Percentiles rank a stretch among this genome's conserved stretches.
Evolutionary conservation across 2,888 invertebrate species (phyloP).

Genomic region (Pherbina coryleti): DNA sequence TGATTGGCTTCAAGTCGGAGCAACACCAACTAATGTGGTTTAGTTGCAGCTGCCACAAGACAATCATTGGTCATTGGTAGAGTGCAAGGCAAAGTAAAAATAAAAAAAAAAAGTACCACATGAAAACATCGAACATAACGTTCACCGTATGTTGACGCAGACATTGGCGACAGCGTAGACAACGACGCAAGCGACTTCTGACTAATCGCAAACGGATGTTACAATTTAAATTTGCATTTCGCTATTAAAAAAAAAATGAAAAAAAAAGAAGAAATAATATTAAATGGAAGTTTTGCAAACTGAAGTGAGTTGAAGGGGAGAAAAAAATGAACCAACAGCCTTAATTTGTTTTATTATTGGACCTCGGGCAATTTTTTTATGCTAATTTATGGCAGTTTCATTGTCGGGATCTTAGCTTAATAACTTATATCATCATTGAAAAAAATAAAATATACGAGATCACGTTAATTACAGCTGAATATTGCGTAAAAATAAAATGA

Average conservation of each 20-base stretch:
- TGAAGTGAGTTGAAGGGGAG: not conserved
- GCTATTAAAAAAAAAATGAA: slow-evolving; percentile 43
- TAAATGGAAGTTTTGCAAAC: not conserved
- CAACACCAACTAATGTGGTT: not conserved
- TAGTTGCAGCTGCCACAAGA: slow-evolving; percentile 18
- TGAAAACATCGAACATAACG: slow-evolving; percentile 14
- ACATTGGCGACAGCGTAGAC: slow-evolving; percentile 39
- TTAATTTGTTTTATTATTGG: not conserved
- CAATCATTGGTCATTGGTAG: not conserved
- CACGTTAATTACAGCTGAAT: no score
- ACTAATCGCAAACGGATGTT: slow-evolving; percentile 55
- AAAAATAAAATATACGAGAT: not conserved
- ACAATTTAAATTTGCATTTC: slow-evolving; percentile 62
- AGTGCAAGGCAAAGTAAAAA: slow-evolving; percentile 23
- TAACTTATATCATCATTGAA: not conserved
- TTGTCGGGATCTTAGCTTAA: not conserved
- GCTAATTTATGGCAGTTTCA: not conserved
- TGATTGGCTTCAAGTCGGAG: not conserved
- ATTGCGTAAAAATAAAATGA: no score
- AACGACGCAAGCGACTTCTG: slow-evolving; percentile 28
- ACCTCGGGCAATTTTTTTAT: not conserved
- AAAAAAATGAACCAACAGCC: no score
- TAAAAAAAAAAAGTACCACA: slow-evolving; percentile 26
- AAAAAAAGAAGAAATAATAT: no score
- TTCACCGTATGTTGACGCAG: slow-evolving; percentile 26